Conservation (phyloP, 2,888 invertebrate genomes). For the Nomada ruficornis region DNA sequence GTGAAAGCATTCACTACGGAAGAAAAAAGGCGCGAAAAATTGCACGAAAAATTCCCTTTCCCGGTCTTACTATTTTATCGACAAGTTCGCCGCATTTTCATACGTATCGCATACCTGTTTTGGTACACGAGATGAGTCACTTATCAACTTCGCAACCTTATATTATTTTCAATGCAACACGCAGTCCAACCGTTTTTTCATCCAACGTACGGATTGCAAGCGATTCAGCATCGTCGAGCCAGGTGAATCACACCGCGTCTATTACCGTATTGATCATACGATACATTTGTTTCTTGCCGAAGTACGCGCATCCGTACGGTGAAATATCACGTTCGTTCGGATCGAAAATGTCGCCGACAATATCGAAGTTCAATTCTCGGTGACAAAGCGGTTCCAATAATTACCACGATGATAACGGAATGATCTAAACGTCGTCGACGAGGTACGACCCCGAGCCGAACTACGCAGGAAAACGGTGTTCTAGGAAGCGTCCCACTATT, state of each 20-base stretch:
- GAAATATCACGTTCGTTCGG: not conserved
- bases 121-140: not conserved
- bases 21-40: not conserved
- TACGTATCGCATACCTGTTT: not conserved
- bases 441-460: not conserved
- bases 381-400: conserved; percentile 17
- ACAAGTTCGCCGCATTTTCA: not conserved
- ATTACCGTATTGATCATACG: conserved; percentile 9
- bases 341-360: not conserved
- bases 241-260: not conserved
- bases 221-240: conserved; percentile 4
- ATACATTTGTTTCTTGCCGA: not conserved
- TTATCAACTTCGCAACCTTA: conserved; percentile 7
- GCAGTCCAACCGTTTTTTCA: not conserved
- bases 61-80: not conserved
- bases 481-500: not conserved
- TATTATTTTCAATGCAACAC: conserved; percentile 10
- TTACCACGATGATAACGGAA: conserved; percentile 16
- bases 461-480: conserved; percentile 13
- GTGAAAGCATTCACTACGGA: not conserved
- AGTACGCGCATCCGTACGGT: not conserved
- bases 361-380: conserved; percentile 7
- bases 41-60: not conserved
- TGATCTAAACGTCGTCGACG: conserved; percentile 20
- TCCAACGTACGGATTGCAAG: not conserved